phyloP scores from a whole-genome alignment of 2,797 vertebrate species.

The Channallabes apus region DNA sequence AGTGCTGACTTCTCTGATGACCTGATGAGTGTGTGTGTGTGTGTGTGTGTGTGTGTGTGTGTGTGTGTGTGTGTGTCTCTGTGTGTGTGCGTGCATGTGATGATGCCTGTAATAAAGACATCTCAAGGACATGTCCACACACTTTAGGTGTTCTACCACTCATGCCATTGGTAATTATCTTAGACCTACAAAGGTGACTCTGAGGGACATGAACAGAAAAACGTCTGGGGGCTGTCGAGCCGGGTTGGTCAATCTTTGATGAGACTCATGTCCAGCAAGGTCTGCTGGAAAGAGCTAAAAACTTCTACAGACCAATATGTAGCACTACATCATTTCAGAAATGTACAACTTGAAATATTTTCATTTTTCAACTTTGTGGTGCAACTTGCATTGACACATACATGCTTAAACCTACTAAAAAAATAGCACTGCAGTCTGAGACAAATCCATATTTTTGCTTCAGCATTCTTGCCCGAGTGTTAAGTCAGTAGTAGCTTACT shows the following conservation, averaged over 20 bases:
- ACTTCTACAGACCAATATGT: background rate
- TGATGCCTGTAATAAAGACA: conserved; percentile 73
- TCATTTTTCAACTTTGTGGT: background rate
- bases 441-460: background rate
- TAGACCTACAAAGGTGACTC: conserved; percentile 64
- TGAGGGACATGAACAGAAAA: conserved; percentile 48
- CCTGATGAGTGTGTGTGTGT: conserved; percentile 33
- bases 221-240: background rate
- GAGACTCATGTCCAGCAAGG: background rate
- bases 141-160: conserved; percentile 51
- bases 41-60: conserved; percentile 16
- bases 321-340: background rate
- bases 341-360: background rate
- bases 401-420: background rate
- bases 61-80: conserved; percentile 40
- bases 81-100: conserved; percentile 19
- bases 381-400: background rate
- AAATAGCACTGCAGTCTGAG: background rate
- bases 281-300: background rate
- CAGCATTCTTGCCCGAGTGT: background rate
- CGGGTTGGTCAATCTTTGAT: too few relatives aligned
- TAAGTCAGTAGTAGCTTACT: background rate
- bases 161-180: conserved; percentile 71
- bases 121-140: conserved; percentile 77
- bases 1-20: conserved; percentile 65